Percentiles rank a stretch among this genome's conserved stretches.
phyloP scores from a whole-genome alignment of 2,797 vertebrate species.

The Morus bassanus region DNA sequence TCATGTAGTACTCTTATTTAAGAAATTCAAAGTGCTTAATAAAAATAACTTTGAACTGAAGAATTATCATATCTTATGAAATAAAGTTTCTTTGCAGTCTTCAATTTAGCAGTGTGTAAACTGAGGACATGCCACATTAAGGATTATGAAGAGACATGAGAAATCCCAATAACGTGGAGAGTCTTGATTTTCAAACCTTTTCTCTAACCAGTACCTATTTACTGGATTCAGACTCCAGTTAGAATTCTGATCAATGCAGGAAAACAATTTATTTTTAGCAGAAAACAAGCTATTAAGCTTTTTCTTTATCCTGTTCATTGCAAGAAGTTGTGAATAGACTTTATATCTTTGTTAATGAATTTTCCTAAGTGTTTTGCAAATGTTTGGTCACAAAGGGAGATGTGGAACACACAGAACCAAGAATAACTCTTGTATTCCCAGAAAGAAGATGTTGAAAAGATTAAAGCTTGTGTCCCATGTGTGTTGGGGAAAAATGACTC shows the following conservation, averaged over 20 bases:
- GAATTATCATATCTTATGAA: neutral
- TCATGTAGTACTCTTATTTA: neutral
- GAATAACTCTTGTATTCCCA: neutral
- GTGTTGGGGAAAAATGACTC: neutral
- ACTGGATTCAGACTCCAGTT: neutral
- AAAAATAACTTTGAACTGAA: neutral
- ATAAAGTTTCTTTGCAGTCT: neutral
- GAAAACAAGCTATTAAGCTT: neutral
- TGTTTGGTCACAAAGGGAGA: neutral
- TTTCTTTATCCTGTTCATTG: neutral
- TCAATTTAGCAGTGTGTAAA: neutral
- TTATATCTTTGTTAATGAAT: neutral
- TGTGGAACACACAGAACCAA: neutral
- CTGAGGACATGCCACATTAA: neutral
- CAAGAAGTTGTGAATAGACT: neutral
- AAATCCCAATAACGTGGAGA: neutral
- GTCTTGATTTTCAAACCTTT: neutral
- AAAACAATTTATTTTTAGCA: slow-evolving; percentile 17
- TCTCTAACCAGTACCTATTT: neutral
- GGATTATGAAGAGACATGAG: neutral
- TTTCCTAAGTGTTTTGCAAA: neutral
- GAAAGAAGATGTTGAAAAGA: neutral
- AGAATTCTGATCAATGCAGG: neutral
- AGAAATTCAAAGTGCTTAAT: neutral
- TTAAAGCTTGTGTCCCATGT: neutral